A percentile compares a stretch with the other conserved stretches of the same genome.
Conservation (phyloP, 2,797 vertebrate genomes). For the Oreochromis mossambicus region DNA sequence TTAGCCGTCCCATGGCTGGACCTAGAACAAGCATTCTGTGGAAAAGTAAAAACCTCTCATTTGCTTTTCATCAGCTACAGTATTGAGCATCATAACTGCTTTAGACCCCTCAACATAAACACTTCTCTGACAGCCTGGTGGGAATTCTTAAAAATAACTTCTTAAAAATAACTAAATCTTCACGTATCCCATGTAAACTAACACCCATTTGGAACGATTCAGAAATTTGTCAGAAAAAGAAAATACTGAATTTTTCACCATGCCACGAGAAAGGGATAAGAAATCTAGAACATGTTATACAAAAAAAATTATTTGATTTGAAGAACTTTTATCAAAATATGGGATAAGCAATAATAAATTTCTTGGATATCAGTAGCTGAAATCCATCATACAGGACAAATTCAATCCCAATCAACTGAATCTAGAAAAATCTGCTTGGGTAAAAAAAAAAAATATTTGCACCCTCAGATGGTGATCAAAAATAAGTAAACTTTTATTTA, state of each 20-base stretch:
- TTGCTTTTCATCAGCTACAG: too few species aligned
- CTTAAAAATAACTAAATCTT: neutral
- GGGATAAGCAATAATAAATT: neutral
- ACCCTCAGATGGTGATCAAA: neutral
- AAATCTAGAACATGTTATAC: neutral
- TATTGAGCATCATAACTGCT: too few species aligned
- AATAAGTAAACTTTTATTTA: neutral
- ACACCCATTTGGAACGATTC: neutral
- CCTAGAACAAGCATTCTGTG: too few species aligned
- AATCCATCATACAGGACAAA: neutral
- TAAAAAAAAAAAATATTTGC: rapidly evolving
- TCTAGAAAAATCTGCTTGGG: neutral
- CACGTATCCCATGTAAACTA: neutral
- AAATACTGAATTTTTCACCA: too few species aligned
- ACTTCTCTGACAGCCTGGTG: neutral
- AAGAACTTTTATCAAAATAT: neutral
- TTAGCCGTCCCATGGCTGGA: too few species aligned
- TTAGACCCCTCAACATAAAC: neutral
- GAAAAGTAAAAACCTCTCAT: too few species aligned
- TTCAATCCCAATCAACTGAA: neutral
- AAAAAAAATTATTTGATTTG: neutral
- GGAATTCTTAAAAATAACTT: neutral
- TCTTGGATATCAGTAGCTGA: neutral
- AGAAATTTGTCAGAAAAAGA: neutral
- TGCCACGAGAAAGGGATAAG: neutral